Percentiles rank a stretch among this genome's conserved stretches.
Evolutionary conservation across 1,140 invertebrate genomes (phyloP).

Genomic region (Zophobas morio): DNA sequence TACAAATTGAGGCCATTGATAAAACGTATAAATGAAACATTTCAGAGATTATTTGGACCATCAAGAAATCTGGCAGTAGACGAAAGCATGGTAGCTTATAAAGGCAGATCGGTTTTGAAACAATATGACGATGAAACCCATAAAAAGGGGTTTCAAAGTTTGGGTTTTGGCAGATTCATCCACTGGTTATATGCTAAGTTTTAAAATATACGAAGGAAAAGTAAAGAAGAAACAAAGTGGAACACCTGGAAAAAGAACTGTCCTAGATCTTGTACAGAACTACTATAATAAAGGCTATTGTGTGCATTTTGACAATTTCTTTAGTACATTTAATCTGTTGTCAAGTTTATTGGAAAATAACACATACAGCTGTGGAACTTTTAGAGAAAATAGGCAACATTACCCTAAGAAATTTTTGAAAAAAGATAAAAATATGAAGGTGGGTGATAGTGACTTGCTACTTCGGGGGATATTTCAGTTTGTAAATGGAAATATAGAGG

Average conservation of each 20-base stretch:
- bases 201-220: conserved; percentile 21
- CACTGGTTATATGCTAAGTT: conserved; percentile 37
- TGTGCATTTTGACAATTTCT: conserved; percentile 53
- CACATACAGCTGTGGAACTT: conserved; percentile 43
- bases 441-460: conserved; percentile 34
- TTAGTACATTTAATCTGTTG: conserved; percentile 38
- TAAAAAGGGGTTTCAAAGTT: conserved; percentile 63
- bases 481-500: conserved; percentile 49
- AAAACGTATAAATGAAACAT: conserved; percentile 54
- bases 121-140: conserved; percentile 65
- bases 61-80: conserved; percentile 61
- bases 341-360: conserved; percentile 30
- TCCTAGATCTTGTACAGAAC: not conserved
- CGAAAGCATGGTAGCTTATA: conserved; percentile 65
- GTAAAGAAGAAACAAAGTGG: not conserved
- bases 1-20: conserved; percentile 64
- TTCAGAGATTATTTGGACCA: conserved; percentile 53
- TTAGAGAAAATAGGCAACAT: conserved; percentile 38
- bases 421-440: conserved; percentile 14
- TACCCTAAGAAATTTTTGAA: conserved; percentile 31
- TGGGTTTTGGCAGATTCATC: conserved; percentile 51
- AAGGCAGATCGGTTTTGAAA: conserved; percentile 61
- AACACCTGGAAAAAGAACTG: not conserved
- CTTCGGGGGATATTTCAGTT: conserved; percentile 37
- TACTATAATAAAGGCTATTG: conserved; percentile 36